phyloP scores from a whole-genome alignment of 2,888 invertebrate species.

The Drosophila bunnanda region DNA sequence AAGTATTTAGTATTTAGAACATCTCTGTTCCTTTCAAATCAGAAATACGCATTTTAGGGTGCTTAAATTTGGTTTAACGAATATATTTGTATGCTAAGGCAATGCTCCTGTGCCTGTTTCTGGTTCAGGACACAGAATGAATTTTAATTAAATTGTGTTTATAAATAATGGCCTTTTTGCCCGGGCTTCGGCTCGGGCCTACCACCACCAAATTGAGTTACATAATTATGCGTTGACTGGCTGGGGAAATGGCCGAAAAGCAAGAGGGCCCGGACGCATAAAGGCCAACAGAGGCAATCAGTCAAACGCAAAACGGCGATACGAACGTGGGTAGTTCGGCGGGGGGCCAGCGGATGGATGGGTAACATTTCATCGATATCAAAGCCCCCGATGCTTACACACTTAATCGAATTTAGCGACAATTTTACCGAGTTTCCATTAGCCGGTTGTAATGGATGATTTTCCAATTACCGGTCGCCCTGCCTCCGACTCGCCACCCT shows the following conservation, averaged over 20 bases:
- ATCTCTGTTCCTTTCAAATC: neutral
- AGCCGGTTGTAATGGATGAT: conserved; percentile 75
- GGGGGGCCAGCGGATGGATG: neutral
- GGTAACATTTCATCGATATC: conserved; percentile 54
- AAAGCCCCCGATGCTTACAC: conserved; percentile 57
- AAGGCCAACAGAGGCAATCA: conserved; percentile 29
- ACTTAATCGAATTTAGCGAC: conserved; percentile 76
- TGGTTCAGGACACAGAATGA: conserved; percentile 39
- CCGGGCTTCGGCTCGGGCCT: neutral
- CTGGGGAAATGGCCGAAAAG: conserved; percentile 41
- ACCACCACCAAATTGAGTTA: conserved; percentile 63
- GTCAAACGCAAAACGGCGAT: conserved; percentile 36
- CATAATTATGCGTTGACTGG: conserved; percentile 60
- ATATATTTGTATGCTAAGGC: conserved; percentile 14
- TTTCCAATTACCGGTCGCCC: conserved; percentile 75
- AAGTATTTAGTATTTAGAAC: neutral
- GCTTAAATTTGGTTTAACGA: conserved; percentile 14
- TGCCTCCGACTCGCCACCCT: conserved; percentile 23
- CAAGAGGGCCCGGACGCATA: conserved; percentile 5
- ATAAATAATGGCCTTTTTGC: conserved; percentile 57
- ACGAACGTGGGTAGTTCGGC: conserved; percentile 14
- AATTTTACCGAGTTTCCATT: conserved; percentile 73
- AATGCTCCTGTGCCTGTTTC: conserved; percentile 35
- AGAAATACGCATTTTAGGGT: neutral
- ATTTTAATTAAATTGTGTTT: conserved; percentile 68